Percentiles rank a stretch among this genome's conserved stretches.
These are phyloP conservation scores for Gari tellinella DNA, from an alignment of 2,888 invertebrate genomes.

Conservation along the genomic window DNA sequence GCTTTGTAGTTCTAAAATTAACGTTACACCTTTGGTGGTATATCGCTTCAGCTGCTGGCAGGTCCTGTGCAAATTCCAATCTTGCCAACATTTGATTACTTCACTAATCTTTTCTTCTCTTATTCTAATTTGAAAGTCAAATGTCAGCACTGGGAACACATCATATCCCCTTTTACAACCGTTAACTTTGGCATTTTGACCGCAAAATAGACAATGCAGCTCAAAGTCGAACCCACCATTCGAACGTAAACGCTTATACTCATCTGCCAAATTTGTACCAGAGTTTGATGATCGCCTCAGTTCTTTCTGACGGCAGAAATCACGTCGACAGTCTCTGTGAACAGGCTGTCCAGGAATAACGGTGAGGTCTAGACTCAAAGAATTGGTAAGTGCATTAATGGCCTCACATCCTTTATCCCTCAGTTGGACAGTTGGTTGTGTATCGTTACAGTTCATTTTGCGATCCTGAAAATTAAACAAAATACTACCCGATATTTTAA, in stretches of 20 bases:
- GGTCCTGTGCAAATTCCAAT: slow-evolving; percentile 43
- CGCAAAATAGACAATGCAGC: slow-evolving; percentile 30
- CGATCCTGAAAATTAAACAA: too few relatives aligned
- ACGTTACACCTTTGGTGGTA: slow-evolving; percentile 60
- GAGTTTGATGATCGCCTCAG: neutral
- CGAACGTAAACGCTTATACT: neutral
- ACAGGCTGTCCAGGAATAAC: slow-evolving; percentile 4
- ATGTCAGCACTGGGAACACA: too few relatives aligned
- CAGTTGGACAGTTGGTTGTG: neutral
- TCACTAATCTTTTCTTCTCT: slow-evolving; percentile 30
- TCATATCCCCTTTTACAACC: slow-evolving; percentile 10
- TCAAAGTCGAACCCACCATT: neutral
- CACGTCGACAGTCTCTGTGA: neutral
- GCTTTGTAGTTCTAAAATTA: slow-evolving; percentile 48
- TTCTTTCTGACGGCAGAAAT: too few relatives aligned
- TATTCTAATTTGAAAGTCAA: too few relatives aligned
- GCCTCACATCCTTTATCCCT: neutral
- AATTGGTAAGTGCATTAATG: neutral
- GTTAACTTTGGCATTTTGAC: slow-evolving; percentile 5
- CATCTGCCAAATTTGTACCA: neutral
- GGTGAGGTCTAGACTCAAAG: neutral
- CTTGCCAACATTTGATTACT: slow-evolving; percentile 22
- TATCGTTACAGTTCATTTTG: neutral
- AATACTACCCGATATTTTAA: too few relatives aligned
- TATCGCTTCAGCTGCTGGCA: slow-evolving; percentile 59